These are phyloP conservation scores for Hetaerina americana DNA, from an alignment of 1,140 invertebrate species.

Conservation along the genomic window DNA sequence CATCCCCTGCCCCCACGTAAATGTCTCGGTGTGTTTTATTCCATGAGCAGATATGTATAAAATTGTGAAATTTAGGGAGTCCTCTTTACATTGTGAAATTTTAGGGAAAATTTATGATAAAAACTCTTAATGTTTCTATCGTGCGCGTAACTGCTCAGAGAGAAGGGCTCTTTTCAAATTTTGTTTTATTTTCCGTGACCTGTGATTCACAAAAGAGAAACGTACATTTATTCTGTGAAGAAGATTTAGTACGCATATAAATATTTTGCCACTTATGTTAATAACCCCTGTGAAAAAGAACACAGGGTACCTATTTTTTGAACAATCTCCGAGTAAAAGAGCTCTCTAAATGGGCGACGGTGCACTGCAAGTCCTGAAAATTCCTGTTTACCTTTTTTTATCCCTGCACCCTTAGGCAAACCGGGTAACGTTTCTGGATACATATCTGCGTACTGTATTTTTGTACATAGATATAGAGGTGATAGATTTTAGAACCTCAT, in stretches of 20 bases:
- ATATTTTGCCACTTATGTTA: background rate
- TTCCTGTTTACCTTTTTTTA: too few relatives aligned
- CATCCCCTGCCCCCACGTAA: background rate
- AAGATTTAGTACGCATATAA: background rate
- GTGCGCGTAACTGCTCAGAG: background rate
- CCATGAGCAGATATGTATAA: background rate
- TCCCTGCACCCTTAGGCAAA: too few relatives aligned
- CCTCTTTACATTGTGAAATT: background rate
- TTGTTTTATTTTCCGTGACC: background rate
- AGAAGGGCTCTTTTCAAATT: background rate
- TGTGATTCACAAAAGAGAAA: background rate
- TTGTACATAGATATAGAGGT: background rate
- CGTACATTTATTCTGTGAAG: background rate
- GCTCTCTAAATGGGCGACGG: background rate
- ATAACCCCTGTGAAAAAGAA: background rate
- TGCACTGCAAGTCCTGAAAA: background rate
- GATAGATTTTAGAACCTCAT: background rate
- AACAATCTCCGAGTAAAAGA: background rate
- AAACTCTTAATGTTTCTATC: background rate
- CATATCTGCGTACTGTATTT: background rate
- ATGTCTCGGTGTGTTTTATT: background rate
- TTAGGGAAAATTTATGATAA: background rate
- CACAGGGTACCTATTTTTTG: background rate
- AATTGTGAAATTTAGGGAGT: background rate
- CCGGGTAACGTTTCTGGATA: background rate